Evolutionary conservation across 2,888 invertebrate species (phyloP), one percentile per base, ranked within the genome.

Genomic region (Acanthosepion pharaonis): DNA sequence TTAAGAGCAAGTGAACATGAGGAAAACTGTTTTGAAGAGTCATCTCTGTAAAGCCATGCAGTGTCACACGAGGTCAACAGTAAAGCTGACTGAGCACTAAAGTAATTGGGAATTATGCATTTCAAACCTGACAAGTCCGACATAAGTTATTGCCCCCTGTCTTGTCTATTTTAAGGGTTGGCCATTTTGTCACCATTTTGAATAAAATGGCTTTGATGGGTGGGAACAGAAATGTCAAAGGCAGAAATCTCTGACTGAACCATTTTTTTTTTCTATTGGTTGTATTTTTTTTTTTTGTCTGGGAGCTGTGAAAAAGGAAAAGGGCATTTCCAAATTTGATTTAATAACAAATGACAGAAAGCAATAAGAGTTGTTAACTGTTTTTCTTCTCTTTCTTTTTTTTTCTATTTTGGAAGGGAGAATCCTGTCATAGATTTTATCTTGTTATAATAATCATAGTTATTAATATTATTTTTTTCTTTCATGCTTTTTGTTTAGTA

Each of bases 51-150:
- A 78, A 78, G n/a, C 78, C 78, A 33, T 78, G 78, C 78, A n/a
- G n/a, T 78, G 78, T 78, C n/a, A 33, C 78, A 78, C 78, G 6
- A 33, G 78, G 78, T 78, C 78, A 78, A 78, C 15, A 78, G n/a
- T n/a, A 78, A 78, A 78, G 33, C n/a, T 33, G n/a, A 78, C 11
- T 78, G 33, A 78, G n/a, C 78, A 33, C 11, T 33, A 18, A 15
- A 78, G n/a, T 78, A 78, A 78, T 78, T 78, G 78, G 78, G 78
- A 78, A n/a, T 78, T 78, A n/a, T 78, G 78, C 78, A n/a, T 78
- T 78, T 78, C n/a, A 78, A 78, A 78, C n/a, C 78, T n/a, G n/a
- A 78, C 78, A n/a, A 33, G 33, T 18, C 42, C 33, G 78, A n/a
- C n/a, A n/a, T 78, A 33, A 78, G 78, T 78, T 78, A 78, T 78